phyloP scores from a whole-genome alignment of 2,113 vertebrate genomes.

The Emydocephalus ijimae region DNA sequence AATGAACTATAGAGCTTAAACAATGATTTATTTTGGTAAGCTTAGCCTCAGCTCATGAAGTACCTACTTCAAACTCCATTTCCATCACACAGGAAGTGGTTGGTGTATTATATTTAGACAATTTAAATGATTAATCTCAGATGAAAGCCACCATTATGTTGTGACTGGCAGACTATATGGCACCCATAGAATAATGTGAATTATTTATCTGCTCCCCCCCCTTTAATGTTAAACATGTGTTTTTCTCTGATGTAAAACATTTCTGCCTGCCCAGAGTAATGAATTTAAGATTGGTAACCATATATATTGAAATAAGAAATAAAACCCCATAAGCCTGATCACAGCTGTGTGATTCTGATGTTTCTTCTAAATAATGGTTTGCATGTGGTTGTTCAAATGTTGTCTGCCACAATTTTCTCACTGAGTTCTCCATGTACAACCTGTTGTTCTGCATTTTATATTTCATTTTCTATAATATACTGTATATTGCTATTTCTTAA shows the following conservation, averaged over 20 bases:
- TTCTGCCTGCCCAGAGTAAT: background rate
- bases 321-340: background rate
- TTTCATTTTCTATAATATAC: background rate
- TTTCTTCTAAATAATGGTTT: background rate
- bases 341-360: background rate
- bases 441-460: slow-evolving; percentile 13
- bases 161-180: background rate
- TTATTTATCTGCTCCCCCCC: background rate
- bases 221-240: background rate
- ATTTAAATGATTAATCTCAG: background rate
- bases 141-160: background rate
- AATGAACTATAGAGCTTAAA: background rate
- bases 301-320: background rate
- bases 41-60: background rate
- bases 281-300: background rate
- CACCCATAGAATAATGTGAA: background rate
- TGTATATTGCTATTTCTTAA: slow-evolving; percentile 10
- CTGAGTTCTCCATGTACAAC: background rate
- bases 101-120: background rate
- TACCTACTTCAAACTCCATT: background rate
- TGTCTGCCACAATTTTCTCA: background rate
- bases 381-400: background rate
- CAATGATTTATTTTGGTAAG: background rate
- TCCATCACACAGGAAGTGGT: background rate
- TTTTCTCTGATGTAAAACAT: background rate